A percentile compares a stretch with the other conserved stretches of the same genome.
phyloP scores from a whole-genome alignment of 2,797 vertebrate species.

The Phylloscopus collybita region DNA sequence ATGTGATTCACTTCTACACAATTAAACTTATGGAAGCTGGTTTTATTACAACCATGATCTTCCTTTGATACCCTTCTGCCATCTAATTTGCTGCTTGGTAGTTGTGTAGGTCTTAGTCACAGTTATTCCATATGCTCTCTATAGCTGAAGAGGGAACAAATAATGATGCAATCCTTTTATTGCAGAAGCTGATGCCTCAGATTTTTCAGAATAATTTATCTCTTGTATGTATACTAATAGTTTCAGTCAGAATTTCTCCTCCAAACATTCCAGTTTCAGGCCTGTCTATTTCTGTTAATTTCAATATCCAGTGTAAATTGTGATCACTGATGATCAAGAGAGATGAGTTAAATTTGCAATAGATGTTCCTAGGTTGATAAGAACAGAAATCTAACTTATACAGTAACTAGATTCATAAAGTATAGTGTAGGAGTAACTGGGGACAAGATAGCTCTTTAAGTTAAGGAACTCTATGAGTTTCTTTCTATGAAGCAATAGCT shows the following conservation, averaged over 20 bases:
- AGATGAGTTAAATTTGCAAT: background rate
- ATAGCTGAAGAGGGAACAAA: background rate
- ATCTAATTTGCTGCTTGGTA: background rate
- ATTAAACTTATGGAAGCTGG: background rate
- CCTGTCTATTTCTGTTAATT: background rate
- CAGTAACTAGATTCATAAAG: background rate
- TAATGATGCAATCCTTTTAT: background rate
- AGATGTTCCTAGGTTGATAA: background rate
- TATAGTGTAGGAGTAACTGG: background rate
- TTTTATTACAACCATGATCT: background rate
- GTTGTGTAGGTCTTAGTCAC: background rate
- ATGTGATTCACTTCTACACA: background rate
- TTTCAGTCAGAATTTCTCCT: background rate
- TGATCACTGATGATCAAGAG: background rate
- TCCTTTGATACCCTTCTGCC: background rate
- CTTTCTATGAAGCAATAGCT: background rate
- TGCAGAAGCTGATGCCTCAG: background rate
- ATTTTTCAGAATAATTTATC: background rate
- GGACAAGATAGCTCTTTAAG: background rate
- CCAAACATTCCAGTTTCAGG: background rate
- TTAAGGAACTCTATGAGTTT: background rate
- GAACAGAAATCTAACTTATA: background rate
- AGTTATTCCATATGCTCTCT: background rate
- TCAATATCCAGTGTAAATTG: background rate
- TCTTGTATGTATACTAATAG: background rate